A percentile compares a stretch with the other conserved stretches of the same genome.
Evolutionary conservation across 2,797 vertebrate species (phyloP).

Genomic region (Spinibarbus caldwelli): DNA sequence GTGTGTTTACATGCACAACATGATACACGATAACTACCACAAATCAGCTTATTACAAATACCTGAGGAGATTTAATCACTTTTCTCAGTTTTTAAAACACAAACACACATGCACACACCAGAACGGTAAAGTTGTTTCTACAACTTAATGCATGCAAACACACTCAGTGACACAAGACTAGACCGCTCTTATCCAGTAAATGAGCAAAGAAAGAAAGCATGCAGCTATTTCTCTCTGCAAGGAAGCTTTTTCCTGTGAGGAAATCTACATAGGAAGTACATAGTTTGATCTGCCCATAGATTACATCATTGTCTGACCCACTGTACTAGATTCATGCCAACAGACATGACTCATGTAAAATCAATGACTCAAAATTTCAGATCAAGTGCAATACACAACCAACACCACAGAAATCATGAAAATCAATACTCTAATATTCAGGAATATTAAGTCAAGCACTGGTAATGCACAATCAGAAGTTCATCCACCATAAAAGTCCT

Average conservation of each 20-base stretch:
- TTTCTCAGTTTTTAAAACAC: background rate
- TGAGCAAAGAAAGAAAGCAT: background rate
- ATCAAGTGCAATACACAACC: no score
- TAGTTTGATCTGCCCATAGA: constrained; percentile 19
- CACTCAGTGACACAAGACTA: background rate
- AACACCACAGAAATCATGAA: background rate
- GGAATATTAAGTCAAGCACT: background rate
- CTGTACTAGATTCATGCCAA: constrained; percentile 13
- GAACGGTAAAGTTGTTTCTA: background rate
- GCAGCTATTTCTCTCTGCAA: background rate
- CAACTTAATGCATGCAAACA: background rate
- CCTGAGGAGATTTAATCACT: background rate
- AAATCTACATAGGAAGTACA: constrained; percentile 41
- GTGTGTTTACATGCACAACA: background rate
- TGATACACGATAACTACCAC: background rate
- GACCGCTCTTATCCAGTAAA: background rate
- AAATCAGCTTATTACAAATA: background rate
- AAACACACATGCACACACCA: background rate
- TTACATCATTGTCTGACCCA: constrained; percentile 33
- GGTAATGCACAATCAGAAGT: background rate
- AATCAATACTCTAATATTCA: background rate
- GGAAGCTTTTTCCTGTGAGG: background rate
- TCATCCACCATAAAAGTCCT: background rate
- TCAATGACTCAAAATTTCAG: no score
- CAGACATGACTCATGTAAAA: constrained; percentile 2